These are phyloP conservation scores for Cynopterus sphinx DNA, from an alignment of 2,797 vertebrate species.

Conservation along the genomic window DNA sequence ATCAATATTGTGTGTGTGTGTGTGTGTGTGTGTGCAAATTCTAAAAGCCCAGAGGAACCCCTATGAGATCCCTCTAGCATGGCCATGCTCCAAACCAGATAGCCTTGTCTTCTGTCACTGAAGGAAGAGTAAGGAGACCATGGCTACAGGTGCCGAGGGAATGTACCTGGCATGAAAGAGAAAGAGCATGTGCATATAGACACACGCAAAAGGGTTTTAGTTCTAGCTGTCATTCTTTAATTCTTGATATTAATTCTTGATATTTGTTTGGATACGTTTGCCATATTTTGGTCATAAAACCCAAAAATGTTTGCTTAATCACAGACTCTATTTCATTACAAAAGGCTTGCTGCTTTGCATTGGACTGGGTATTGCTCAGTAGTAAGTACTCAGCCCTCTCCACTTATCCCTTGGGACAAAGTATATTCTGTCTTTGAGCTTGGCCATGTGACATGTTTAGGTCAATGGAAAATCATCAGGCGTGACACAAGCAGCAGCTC, in stretches of 20 bases:
- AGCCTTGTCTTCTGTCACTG: not conserved
- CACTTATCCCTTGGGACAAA: not conserved
- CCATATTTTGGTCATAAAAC: not conserved
- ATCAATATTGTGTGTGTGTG: no score
- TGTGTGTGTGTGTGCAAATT: no score
- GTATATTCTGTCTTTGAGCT: not conserved
- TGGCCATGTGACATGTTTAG: not conserved
- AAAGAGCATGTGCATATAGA: no score
- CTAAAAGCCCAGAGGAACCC: no score
- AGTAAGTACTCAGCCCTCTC: not conserved
- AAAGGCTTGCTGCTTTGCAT: not conserved
- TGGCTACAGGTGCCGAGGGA: not conserved
- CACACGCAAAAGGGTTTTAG: not conserved
- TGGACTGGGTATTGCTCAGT: not conserved
- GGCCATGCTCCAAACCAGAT: not conserved
- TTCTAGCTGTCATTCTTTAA: not conserved
- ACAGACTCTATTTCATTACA: not conserved
- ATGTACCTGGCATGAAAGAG: not conserved
- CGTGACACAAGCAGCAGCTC: not conserved
- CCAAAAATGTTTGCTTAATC: not conserved
- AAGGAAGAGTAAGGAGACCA: not conserved
- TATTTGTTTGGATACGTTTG: not conserved
- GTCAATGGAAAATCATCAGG: not conserved
- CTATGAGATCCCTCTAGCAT: no score
- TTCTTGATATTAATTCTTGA: not conserved